phyloP scores from a whole-genome alignment of 2,797 vertebrate genomes.

The Mormyrops attenuatus region DNA sequence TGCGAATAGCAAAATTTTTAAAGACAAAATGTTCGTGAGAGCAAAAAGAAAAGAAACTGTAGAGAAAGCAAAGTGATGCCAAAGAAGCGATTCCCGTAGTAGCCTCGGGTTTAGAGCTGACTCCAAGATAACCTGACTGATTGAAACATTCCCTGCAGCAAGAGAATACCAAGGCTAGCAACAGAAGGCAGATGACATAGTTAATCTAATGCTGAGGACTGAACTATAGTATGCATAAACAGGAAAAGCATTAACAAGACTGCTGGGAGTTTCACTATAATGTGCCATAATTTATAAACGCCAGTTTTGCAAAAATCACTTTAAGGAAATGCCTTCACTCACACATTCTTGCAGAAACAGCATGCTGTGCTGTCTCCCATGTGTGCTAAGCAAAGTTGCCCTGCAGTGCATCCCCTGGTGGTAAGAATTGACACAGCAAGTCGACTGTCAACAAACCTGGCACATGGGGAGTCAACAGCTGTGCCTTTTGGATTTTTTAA shows the following conservation, averaged over 20 bases:
- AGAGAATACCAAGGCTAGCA: background rate
- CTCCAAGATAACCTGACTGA: slow-evolving; percentile 13
- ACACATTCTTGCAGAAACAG: background rate
- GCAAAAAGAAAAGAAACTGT: background rate
- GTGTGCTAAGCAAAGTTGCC: background rate
- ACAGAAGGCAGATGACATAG: slow-evolving; percentile 10
- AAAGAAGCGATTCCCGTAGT: background rate
- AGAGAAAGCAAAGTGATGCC: background rate
- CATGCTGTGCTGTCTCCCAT: background rate
- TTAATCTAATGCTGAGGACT: background rate
- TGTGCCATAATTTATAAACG: background rate
- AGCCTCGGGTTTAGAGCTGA: background rate
- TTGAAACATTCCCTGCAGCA: background rate
- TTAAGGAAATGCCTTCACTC: background rate
- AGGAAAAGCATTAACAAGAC: background rate
- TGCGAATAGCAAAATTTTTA: background rate
- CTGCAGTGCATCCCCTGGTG: background rate
- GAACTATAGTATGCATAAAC: background rate
- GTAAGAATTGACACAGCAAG: background rate
- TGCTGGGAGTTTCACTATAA: background rate
- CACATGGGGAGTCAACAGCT: background rate
- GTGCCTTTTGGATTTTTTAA: background rate
- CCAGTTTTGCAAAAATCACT: background rate
- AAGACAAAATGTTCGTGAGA: background rate
- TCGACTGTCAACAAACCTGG: background rate